Evolutionary conservation across 2,797 vertebrate species (phyloP).

Genomic region (Semaprochilodus insignis): DNA sequence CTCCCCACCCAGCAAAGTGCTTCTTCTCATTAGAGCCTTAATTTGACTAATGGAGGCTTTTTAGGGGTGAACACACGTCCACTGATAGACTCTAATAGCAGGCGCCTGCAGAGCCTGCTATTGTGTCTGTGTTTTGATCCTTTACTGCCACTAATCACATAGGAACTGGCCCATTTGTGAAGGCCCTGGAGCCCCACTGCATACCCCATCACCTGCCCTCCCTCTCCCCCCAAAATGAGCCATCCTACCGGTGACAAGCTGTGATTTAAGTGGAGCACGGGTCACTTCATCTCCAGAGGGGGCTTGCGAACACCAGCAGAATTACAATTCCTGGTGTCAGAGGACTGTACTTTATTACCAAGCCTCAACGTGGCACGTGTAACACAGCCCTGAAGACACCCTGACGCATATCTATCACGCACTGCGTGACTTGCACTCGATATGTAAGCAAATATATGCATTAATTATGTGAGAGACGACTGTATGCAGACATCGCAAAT

Average conservation of each 20-base stretch:
- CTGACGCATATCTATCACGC: background rate
- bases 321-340: slow-evolving; percentile 30
- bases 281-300: slow-evolving; percentile 32
- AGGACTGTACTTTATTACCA: slow-evolving; percentile 37
- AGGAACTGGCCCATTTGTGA: slow-evolving; percentile 37
- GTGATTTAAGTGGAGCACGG: slow-evolving; percentile 33
- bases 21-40: slow-evolving; percentile 43
- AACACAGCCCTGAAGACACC: slow-evolving; percentile 1
- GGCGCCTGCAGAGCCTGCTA: slow-evolving; percentile 10
- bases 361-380: background rate
- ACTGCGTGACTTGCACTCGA: background rate
- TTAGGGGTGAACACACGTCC: slow-evolving; percentile 21
- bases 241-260: slow-evolving; percentile 22
- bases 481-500: background rate
- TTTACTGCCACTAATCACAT: slow-evolving; percentile 39
- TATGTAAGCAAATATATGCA: background rate
- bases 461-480: background rate
- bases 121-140: slow-evolving; percentile 32
- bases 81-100: slow-evolving; percentile 32
- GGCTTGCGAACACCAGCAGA: background rate
- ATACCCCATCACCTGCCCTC: background rate
- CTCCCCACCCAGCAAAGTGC: slow-evolving; percentile 24
- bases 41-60: slow-evolving; percentile 50
- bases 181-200: slow-evolving; percentile 20
- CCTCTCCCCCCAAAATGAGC: slow-evolving; percentile 24